phyloP scores from a whole-genome alignment of 2,888 invertebrate species.

The Onthophagus sagittarius region DNA sequence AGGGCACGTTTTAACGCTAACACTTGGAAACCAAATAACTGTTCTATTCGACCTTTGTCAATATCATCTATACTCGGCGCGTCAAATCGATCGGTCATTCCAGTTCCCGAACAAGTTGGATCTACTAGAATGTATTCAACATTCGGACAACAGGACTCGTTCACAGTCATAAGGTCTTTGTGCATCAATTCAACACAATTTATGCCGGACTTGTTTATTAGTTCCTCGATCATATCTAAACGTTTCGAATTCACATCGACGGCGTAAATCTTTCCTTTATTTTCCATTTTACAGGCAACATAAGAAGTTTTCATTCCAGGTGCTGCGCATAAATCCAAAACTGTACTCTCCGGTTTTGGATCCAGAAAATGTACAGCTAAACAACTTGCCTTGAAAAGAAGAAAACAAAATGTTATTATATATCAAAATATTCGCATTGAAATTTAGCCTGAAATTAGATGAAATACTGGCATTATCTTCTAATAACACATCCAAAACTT shows the following conservation, averaged over 20 bases:
- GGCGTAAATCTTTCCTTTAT: conserved; percentile 76
- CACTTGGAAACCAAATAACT: conserved; percentile 74
- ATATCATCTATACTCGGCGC: conserved; percentile 33
- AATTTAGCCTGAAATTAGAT: too few relatives aligned
- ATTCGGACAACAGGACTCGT: conserved; percentile 57
- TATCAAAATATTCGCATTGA: too few relatives aligned
- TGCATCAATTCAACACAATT: conserved; percentile 64
- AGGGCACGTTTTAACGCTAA: conserved; percentile 84
- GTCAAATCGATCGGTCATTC: conserved; percentile 58
- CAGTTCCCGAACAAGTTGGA: conserved; percentile 91
- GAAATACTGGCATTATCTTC: too few relatives aligned
- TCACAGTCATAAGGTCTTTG: conserved; percentile 69
- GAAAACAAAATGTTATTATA: neutral
- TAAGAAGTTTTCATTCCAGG: conserved; percentile 97
- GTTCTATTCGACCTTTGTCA: conserved; percentile 53
- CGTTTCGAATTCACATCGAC: conserved; percentile 71
- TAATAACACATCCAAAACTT: too few relatives aligned
- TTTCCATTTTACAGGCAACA: conserved; percentile 76
- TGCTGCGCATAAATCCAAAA: conserved; percentile 95
- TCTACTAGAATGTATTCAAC: conserved; percentile 93
- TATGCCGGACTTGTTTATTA: conserved; percentile 62
- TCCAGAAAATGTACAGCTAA: conserved; percentile 76
- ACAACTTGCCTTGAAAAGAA: conserved; percentile 76
- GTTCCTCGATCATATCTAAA: conserved; percentile 61
- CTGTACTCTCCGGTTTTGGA: conserved; percentile 67